phyloP scores from a whole-genome alignment of 2,888 invertebrate species.

The Himalopsyche tibetana region DNA sequence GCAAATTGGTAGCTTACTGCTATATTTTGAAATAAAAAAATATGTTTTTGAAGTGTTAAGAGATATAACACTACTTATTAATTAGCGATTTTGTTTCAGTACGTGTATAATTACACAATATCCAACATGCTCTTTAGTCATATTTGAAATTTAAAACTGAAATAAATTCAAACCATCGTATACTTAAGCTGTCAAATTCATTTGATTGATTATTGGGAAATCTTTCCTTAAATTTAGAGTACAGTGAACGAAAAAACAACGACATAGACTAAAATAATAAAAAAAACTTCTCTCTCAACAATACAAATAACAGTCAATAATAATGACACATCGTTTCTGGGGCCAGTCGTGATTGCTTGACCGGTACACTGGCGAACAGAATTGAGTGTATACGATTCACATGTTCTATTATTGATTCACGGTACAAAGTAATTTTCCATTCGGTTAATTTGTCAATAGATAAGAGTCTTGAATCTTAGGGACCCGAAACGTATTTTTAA shows the following conservation, averaged over 20 bases:
- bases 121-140: too few relatives aligned
- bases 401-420: constrained; percentile 26
- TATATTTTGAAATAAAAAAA: too few relatives aligned
- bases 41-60: too few relatives aligned
- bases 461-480: constrained; percentile 17
- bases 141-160: too few relatives aligned
- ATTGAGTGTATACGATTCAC: constrained; percentile 30
- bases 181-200: neutral
- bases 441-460: constrained; percentile 26
- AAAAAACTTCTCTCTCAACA: neutral
- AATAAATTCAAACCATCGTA: neutral
- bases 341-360: neutral
- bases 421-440: constrained; percentile 30
- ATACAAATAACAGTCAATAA: neutral
- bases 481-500: constrained; percentile 34
- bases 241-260: neutral
- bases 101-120: too few relatives aligned
- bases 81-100: too few relatives aligned
- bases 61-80: too few relatives aligned
- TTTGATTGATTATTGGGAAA: constrained; percentile 1
- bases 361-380: neutral
- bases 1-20: too few relatives aligned
- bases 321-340: constrained; percentile 20
- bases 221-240: neutral
- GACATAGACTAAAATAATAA: neutral